These are phyloP conservation scores for Loxodonta africana DNA, from an alignment of 2,113 vertebrate genomes.

Conservation along the genomic window DNA sequence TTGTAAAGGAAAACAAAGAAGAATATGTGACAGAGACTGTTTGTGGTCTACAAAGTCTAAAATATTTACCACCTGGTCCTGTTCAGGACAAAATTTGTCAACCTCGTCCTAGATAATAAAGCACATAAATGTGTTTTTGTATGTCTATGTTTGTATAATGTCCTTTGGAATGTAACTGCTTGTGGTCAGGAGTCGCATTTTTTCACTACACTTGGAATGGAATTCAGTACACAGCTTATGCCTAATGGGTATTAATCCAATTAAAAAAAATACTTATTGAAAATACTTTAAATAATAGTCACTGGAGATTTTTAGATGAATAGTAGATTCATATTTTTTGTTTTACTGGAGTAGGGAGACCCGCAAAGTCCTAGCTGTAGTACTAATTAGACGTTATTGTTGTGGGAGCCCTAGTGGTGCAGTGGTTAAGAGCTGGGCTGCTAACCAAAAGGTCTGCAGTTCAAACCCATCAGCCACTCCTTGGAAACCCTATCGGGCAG, in stretches of 20 bases:
- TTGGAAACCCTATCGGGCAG: too few relatives aligned
- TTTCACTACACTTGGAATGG: neutral
- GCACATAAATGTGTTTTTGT: neutral
- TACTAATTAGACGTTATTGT: neutral
- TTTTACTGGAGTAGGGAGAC: slow-evolving; percentile 21
- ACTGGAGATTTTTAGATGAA: neutral
- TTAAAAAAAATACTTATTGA: neutral
- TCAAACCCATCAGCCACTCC: too few relatives aligned
- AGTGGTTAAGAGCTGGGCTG: too few relatives aligned
- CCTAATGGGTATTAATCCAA: neutral
- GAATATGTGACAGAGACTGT: neutral
- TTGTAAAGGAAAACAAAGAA: neutral
- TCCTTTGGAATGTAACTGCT: neutral
- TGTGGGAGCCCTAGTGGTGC: too few relatives aligned
- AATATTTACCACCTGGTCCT: neutral
- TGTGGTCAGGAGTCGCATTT: slow-evolving; percentile 12
- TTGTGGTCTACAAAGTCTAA: neutral
- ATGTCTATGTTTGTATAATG: neutral
- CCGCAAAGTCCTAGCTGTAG: neutral
- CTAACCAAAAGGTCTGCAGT: too few relatives aligned
- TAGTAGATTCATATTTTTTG: neutral
- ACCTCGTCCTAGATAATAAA: neutral
- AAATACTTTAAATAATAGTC: neutral
- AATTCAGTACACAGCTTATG: neutral
- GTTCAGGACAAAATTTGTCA: neutral